Conservation (phyloP, 2,113 vertebrate genomes). For the Pungitius pungitius region DNA sequence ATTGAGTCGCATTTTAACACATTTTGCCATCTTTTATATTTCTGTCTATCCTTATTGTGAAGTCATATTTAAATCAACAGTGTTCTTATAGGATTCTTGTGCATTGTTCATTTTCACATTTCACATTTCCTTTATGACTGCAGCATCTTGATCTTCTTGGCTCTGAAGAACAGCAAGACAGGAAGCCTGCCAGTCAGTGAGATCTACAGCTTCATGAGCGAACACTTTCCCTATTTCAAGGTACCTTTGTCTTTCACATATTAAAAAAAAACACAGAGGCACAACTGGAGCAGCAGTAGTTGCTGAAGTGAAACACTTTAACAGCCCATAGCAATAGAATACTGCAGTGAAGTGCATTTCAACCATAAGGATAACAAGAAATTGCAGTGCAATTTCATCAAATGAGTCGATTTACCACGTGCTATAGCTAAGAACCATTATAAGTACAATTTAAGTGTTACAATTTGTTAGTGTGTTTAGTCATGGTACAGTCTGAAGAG, state of each 20-base stretch:
- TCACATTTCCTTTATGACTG: too few species aligned
- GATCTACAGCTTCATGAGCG: conserved; percentile 99
- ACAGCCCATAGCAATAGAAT: neutral
- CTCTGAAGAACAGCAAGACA: conserved; percentile 95
- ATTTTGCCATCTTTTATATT: neutral
- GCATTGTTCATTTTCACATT: too few species aligned
- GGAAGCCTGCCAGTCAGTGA: conserved; percentile 97
- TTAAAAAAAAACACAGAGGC: too few species aligned
- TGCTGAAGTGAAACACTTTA: neutral
- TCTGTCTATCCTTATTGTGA: neutral
- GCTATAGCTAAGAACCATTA: too few species aligned
- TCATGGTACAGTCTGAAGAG: too few species aligned
- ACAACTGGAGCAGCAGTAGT: neutral
- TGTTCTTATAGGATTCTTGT: neutral
- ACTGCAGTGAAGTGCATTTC: too few species aligned
- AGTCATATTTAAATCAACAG: neutral
- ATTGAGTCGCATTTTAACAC: neutral
- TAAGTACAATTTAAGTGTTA: too few species aligned
- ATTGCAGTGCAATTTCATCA: too few species aligned
- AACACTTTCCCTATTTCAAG: conserved; percentile 99
- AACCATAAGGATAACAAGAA: too few species aligned
- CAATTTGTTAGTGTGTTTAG: too few species aligned
- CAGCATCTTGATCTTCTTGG: conserved; percentile 99
- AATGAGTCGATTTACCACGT: too few species aligned
- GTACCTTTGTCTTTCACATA: conserved; percentile 69